These are phyloP conservation scores for Anguilla pacifica DNA, from an alignment of 2,797 vertebrate genomes.

Conservation along the genomic window DNA sequence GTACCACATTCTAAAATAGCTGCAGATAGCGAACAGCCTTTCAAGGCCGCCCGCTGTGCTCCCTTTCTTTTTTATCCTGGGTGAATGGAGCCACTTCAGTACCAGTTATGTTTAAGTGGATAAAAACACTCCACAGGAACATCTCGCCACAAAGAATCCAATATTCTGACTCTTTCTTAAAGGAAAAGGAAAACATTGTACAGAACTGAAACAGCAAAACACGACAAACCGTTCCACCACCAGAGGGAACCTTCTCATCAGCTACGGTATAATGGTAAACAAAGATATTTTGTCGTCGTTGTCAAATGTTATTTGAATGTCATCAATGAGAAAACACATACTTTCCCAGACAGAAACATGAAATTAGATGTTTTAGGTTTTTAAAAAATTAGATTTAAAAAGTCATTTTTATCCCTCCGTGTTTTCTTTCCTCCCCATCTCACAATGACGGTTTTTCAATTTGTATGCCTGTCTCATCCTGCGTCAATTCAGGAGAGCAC, in stretches of 20 bases:
- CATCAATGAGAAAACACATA: background rate
- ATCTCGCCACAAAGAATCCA: background rate
- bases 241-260: background rate
- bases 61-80: background rate
- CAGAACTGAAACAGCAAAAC: background rate
- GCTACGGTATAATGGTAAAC: background rate
- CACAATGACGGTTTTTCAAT: background rate
- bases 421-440: background rate
- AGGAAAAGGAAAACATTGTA: background rate
- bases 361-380: background rate
- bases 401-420: background rate
- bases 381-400: background rate
- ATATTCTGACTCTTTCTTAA: slow-evolving; percentile 4
- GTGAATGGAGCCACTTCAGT: background rate
- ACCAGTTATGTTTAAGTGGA: background rate
- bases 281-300: background rate
- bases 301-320: background rate
- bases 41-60: background rate
- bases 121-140: background rate
- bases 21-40: background rate
- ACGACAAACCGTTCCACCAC: background rate
- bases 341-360: background rate
- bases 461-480: background rate
- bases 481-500: background rate
- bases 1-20: background rate